Conservation (phyloP, 2,797 vertebrate species). For the Cynopterus sphinx region DNA sequence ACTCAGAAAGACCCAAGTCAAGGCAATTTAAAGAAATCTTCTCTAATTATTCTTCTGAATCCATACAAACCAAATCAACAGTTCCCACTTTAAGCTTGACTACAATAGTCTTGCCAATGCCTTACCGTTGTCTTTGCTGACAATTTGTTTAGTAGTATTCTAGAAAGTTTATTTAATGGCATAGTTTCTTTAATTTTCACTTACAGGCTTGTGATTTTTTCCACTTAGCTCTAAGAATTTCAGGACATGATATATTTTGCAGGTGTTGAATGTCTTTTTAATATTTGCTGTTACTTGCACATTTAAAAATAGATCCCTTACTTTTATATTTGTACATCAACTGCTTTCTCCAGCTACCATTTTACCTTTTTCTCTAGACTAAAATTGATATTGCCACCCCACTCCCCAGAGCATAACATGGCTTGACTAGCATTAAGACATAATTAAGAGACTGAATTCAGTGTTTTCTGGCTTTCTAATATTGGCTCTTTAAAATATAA, state of each 20-base stretch:
- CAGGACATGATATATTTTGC: constrained; percentile 15
- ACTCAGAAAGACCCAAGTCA: neutral
- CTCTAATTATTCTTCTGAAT: constrained; percentile 41
- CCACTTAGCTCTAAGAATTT: constrained; percentile 37
- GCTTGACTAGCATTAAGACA: constrained; percentile 69
- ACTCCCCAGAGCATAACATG: constrained; percentile 37
- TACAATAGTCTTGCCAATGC: neutral
- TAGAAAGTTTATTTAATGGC: neutral
- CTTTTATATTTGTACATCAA: constrained; percentile 30
- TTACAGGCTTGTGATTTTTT: neutral
- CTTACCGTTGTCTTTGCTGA: neutral
- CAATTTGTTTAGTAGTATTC: neutral
- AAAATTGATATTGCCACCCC: constrained; percentile 74
- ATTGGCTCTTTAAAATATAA: constrained; percentile 63
- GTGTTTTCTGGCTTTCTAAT: constrained; percentile 57
- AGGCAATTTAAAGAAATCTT: neutral
- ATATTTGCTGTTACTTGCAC: constrained; percentile 46
- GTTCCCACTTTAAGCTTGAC: neutral
- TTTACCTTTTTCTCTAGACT: constrained; percentile 40
- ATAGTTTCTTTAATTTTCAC: neutral
- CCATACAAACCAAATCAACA: neutral
- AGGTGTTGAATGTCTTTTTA: constrained; percentile 34
- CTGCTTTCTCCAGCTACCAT: neutral
- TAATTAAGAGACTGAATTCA: constrained; percentile 75
- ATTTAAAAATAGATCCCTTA: constrained; percentile 59